A percentile compares a stretch with the other conserved stretches of the same genome.
phyloP scores from a whole-genome alignment of 2,797 vertebrate genomes.

The Gymnodraco acuticeps region DNA sequence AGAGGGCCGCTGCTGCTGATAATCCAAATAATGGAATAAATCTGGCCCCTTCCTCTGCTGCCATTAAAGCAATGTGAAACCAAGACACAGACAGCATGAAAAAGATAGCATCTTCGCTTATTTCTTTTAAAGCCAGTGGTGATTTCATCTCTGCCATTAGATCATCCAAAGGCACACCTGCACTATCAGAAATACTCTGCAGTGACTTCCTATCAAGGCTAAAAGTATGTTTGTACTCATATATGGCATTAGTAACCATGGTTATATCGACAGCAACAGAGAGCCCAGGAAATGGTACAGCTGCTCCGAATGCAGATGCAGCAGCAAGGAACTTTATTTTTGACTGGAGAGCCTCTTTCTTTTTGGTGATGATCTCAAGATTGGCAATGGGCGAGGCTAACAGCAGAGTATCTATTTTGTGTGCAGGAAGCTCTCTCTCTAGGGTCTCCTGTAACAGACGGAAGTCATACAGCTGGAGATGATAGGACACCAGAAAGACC shows the following conservation, averaged over 20 bases:
- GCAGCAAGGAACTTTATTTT: neutral
- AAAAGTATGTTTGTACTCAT: neutral
- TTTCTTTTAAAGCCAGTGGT: neutral
- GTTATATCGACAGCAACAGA: fast-evolving
- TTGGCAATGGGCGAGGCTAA: neutral
- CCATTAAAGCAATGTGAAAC: too few relatives aligned
- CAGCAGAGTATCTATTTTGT: slow-evolving; percentile 2
- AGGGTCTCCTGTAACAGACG: slow-evolving; percentile 7
- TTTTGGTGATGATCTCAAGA: slow-evolving; percentile 7
- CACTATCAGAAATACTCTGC: neutral
- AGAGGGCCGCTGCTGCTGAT: too few relatives aligned
- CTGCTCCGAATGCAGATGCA: neutral
- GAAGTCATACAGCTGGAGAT: slow-evolving; percentile 73
- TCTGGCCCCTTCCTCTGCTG: too few relatives aligned
- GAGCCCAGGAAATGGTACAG: neutral
- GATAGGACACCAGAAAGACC: slow-evolving; percentile 80
- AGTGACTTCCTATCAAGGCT: slow-evolving; percentile 13
- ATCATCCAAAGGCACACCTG: fast-evolving
- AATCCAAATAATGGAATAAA: too few relatives aligned
- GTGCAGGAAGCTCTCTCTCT: slow-evolving; percentile 15
- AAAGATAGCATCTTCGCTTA: too few relatives aligned
- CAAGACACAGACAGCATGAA: too few relatives aligned
- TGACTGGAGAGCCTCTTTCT: slow-evolving; percentile 3
- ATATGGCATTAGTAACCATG: fast-evolving
- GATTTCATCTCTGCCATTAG: neutral